phyloP scores from a whole-genome alignment of 2,113 vertebrate species.

The Bostrychus sinensis region DNA sequence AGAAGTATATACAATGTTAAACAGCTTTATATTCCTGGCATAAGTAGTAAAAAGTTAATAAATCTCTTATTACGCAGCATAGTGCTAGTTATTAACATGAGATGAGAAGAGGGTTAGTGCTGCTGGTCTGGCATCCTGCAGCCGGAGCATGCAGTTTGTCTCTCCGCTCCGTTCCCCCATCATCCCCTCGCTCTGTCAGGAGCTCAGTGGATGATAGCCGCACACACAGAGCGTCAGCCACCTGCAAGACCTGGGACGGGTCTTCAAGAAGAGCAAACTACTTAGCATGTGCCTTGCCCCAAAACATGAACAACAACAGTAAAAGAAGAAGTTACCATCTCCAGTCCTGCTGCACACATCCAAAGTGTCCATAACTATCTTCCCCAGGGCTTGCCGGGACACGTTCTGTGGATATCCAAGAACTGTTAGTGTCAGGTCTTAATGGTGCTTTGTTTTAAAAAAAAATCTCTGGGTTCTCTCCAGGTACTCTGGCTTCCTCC shows the following conservation, averaged over 20 bases:
- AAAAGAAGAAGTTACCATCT: slow-evolving; percentile 47
- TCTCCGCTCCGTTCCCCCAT: slow-evolving; percentile 23
- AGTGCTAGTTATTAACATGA: slow-evolving; percentile 53
- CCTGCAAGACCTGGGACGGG: slow-evolving; percentile 54
- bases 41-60: neutral
- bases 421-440: neutral
- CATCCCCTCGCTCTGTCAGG: slow-evolving; percentile 24
- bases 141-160: slow-evolving; percentile 20
- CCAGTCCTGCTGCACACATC: slow-evolving; percentile 56
- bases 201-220: slow-evolving; percentile 59
- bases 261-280: slow-evolving; percentile 31
- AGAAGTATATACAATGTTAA: neutral
- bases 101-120: slow-evolving; percentile 65
- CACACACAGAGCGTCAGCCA: slow-evolving; percentile 63
- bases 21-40: neutral
- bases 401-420: slow-evolving; percentile 54
- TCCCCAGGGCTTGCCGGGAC: slow-evolving; percentile 61
- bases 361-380: slow-evolving; percentile 72
- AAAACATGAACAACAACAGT: neutral
- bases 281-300: neutral
- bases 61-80: neutral
- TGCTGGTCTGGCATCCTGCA: slow-evolving; percentile 31
- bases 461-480: no score
- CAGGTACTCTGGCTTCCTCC: no score
- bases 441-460: no score